phyloP scores from a whole-genome alignment of 37 sponge, comb jelly and placozoan species.

The Chondrilla cf. caribensis region DNA sequence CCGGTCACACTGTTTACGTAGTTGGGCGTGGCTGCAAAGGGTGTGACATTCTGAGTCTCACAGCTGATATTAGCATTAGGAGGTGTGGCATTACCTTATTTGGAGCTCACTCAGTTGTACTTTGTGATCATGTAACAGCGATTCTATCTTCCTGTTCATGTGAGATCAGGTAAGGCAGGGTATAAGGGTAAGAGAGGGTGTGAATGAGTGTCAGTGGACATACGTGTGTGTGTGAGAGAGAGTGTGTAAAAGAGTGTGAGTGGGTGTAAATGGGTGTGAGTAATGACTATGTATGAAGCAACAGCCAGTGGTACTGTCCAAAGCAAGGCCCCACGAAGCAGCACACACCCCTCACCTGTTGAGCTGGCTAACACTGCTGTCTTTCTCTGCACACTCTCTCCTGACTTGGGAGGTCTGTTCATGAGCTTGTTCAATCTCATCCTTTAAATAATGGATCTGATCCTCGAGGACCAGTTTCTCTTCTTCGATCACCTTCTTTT shows the following conservation, averaged over 20 bases:
- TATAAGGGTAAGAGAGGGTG: not conserved
- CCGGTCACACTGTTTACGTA: not conserved
- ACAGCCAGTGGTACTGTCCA: no score
- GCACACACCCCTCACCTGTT: not conserved
- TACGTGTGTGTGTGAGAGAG: not conserved
- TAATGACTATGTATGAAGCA: no score
- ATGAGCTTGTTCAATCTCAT: not conserved
- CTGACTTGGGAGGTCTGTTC: not conserved
- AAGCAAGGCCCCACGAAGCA: no score
- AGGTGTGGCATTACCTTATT: not conserved
- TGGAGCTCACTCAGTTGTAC: not conserved
- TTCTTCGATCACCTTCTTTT: constrained; percentile 14
- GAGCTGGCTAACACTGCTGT: not conserved
- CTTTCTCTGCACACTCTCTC: not conserved
- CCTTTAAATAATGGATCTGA: not conserved
- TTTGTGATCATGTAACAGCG: not conserved
- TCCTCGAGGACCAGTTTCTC: constrained; percentile 28
- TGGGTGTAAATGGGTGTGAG: no score
- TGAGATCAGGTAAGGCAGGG: constrained; percentile 8
- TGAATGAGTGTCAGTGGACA: not conserved
- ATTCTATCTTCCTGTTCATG: not conserved
- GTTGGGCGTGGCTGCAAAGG: not conserved
- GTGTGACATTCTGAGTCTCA: no score
- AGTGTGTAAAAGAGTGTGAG: not conserved
- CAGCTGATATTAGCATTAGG: no score